A percentile compares a stretch with the other conserved stretches of the same genome.
phyloP scores from a whole-genome alignment of 2,797 vertebrate species.

The Sebastes kiyomatsui region DNA sequence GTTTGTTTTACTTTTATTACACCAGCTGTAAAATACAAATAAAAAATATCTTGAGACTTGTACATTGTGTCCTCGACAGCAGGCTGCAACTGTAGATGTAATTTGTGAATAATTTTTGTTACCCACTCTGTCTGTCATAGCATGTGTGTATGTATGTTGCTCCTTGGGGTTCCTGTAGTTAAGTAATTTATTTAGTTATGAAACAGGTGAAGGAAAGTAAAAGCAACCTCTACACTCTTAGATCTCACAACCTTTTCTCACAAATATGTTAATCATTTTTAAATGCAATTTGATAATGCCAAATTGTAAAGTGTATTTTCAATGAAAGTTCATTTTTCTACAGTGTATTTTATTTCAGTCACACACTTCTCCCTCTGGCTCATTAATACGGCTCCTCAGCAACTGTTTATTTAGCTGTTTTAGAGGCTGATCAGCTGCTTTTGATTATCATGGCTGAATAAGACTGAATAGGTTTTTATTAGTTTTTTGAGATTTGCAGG shows the following conservation, averaged over 20 bases:
- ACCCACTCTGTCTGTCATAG: background rate
- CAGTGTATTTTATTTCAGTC: background rate
- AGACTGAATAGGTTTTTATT: background rate
- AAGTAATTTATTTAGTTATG: background rate
- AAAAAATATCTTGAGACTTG: background rate
- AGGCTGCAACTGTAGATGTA: background rate
- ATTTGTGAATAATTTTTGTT: background rate
- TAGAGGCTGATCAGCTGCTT: background rate
- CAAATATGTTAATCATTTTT: too few relatives aligned
- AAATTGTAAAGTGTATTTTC: too few relatives aligned
- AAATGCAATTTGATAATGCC: too few relatives aligned
- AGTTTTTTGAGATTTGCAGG: background rate
- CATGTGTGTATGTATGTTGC: too few relatives aligned
- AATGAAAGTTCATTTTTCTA: too few relatives aligned
- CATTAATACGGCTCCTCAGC: background rate
- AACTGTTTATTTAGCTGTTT: background rate
- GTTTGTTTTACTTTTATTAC: background rate
- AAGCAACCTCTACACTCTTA: too few relatives aligned
- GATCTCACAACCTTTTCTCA: too few relatives aligned
- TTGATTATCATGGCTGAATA: background rate
- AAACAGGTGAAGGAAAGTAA: too few relatives aligned
- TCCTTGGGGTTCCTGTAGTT: too few relatives aligned
- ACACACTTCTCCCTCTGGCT: background rate
- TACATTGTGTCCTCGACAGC: background rate
- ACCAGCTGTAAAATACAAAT: background rate